A percentile compares a stretch with the other conserved stretches of the same genome.
Evolutionary conservation across 2,888 invertebrate genomes (phyloP).

Genomic region (Drosophila neonasuta): DNA sequence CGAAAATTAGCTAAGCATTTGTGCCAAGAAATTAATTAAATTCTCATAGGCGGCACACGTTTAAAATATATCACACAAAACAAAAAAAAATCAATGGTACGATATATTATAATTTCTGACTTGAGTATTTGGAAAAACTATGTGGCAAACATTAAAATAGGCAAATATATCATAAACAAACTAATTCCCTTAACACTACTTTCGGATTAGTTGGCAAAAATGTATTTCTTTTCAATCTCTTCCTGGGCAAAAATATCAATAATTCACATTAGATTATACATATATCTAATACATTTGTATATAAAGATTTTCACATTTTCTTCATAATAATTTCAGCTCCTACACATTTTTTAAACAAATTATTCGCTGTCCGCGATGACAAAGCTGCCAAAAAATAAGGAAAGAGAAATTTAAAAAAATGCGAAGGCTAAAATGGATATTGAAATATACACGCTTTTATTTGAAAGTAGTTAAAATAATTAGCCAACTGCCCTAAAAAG

Average conservation of each 20-base stretch:
- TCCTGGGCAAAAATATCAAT: neutral
- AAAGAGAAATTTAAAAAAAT: slow-evolving; percentile 34
- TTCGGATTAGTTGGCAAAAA: neutral
- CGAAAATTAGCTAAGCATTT: slow-evolving; percentile 24
- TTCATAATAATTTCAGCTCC: slow-evolving; percentile 25
- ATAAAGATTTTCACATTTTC: slow-evolving; percentile 6
- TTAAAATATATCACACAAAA: neutral
- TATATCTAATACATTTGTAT: slow-evolving; percentile 3
- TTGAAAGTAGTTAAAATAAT: slow-evolving; percentile 12
- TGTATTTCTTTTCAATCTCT: neutral
- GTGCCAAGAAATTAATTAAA: slow-evolving; percentile 64
- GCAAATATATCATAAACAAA: slow-evolving; percentile 21
- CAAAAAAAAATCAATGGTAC: slow-evolving; percentile 5
- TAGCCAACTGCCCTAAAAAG: slow-evolving; percentile 2
- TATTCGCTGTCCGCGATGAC: slow-evolving; percentile 34
- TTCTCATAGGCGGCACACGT: slow-evolving; percentile 3
- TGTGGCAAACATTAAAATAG: slow-evolving; percentile 5
- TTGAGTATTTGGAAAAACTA: slow-evolving; percentile 13
- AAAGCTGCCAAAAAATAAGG: slow-evolving; percentile 41
- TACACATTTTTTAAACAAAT: slow-evolving; percentile 44
- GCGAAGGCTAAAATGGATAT: slow-evolving; percentile 35
- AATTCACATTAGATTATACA: slow-evolving; percentile 9
- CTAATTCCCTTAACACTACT: neutral
- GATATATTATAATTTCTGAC: slow-evolving; percentile 17
- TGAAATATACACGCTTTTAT: slow-evolving; percentile 15